phyloP scores from a whole-genome alignment of 2,797 vertebrate species.

The Falco rusticolus region DNA sequence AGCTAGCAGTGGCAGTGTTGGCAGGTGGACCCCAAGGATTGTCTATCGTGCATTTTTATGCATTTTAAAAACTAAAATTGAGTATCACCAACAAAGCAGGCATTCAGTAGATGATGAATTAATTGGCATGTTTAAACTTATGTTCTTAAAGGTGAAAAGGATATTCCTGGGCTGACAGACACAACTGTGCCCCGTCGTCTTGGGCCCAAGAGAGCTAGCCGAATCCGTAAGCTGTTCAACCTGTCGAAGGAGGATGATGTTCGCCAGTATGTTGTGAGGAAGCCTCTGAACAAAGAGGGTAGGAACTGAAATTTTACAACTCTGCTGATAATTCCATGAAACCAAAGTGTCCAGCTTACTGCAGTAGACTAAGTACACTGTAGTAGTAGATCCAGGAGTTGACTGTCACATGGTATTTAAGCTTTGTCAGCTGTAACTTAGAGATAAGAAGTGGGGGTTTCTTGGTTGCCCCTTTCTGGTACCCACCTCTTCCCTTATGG shows the following conservation, averaged over 20 bases:
- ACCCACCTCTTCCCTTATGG: rapidly evolving
- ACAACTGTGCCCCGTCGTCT: constrained; percentile 95
- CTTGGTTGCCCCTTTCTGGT: neutral
- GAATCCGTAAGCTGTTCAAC: constrained; percentile 98
- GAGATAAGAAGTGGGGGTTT: rapidly evolving
- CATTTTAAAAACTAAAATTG: rapidly evolving
- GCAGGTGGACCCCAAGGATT: neutral
- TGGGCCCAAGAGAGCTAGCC: constrained; percentile 97
- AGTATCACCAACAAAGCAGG: neutral
- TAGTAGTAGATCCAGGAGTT: neutral
- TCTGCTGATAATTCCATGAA: too few relatives aligned
- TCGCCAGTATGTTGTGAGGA: constrained; percentile 96
- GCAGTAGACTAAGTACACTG: rapidly evolving
- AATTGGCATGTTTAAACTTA: neutral
- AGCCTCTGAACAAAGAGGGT: constrained; percentile 96
- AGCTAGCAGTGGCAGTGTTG: neutral
- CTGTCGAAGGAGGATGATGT: constrained; percentile 98
- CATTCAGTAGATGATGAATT: neutral
- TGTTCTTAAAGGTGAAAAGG: constrained; percentile 87
- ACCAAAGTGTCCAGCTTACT: neutral
- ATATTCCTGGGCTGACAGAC: constrained; percentile 97
- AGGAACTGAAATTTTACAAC: neutral
- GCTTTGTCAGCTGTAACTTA: neutral
- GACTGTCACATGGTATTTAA: rapidly evolving
- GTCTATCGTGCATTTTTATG: rapidly evolving